Evolutionary conservation across 2,888 invertebrate species (phyloP), one percentile per base, ranked within the genome.

Genomic region (Athetis lepigone): DNA sequence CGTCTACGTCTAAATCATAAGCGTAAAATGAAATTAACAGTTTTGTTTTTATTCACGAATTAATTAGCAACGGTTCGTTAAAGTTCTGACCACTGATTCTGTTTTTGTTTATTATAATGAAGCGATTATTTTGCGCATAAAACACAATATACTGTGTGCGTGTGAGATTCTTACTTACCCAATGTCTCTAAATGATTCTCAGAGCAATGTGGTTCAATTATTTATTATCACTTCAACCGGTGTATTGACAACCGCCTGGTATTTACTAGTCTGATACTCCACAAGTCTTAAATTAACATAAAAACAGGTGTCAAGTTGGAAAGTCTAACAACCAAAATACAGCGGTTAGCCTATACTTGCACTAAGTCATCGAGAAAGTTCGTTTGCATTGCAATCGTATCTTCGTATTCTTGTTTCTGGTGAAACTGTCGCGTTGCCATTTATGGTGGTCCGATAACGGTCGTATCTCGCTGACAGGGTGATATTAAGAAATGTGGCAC

Each of bases 361-460:
- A 74, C 52, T 55, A 55, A 58, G 69, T 67, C 58, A 65, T 56
- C 65, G 70, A 78, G 86, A 87, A 86, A 86, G 79, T 80, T 73
- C 79, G 80, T 85, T 87, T 81, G 81, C 78, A 83, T 77, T 82
- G 76, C 75, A 77, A 74, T 79, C 69, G 42, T 70, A 79, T 82
- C 74, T 75, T 80, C 74, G 58, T 83, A 85, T 79, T 87, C 85
- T 69, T 76, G 77, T 81, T 87, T 87, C 84, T 82, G 79, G 82
- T 83, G 85, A 87, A 88, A 87, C 85, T 72, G 80, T 75, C 54
- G 36, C 58, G 51, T 58, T 42, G 45, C 82, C 75, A 65, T 81
- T 75, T 81, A 75, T 51, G 79, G 81, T 68, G 72, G 61, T 58
- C 67, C 73, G 79, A 79, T 85, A 83, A 84, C 84, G 82, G 83